phyloP scores from a whole-genome alignment of 1,140 invertebrate species.

The Acyrthosiphon pisum region DNA sequence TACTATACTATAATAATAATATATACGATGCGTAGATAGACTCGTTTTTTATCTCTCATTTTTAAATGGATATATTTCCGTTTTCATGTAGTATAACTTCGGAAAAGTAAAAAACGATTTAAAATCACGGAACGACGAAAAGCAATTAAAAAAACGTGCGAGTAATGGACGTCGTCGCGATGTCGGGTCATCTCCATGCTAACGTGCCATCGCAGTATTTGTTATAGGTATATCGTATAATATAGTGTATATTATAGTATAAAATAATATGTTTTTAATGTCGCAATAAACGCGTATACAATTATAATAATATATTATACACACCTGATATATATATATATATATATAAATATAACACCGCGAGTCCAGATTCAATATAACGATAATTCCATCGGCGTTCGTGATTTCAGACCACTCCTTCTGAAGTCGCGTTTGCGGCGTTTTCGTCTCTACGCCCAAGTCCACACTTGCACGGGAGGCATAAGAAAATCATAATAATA shows the following conservation, averaged over 20 bases:
- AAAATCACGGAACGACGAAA: neutral
- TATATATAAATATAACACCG: too few species aligned
- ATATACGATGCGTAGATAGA: neutral
- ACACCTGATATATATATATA: neutral
- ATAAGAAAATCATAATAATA: neutral
- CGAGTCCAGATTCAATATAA: neutral
- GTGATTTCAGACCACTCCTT: neutral
- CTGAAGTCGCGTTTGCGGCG: neutral
- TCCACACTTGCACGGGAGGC: neutral
- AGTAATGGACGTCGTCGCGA: neutral
- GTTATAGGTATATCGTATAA: neutral
- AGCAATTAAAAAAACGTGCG: neutral
- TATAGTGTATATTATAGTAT: too few species aligned
- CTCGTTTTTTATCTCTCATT: slow-evolving; percentile 15
- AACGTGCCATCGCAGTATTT: neutral
- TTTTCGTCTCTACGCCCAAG: neutral
- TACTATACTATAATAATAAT: neutral
- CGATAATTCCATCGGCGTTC: neutral
- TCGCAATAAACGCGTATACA: neutral
- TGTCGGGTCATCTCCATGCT: neutral
- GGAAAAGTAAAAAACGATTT: neutral
- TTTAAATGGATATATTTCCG: neutral
- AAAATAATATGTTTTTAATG: neutral
- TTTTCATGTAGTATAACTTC: neutral
- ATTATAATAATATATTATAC: neutral